Conservation (phyloP, 2,888 invertebrate species). For the Noctua fimbriata region DNA sequence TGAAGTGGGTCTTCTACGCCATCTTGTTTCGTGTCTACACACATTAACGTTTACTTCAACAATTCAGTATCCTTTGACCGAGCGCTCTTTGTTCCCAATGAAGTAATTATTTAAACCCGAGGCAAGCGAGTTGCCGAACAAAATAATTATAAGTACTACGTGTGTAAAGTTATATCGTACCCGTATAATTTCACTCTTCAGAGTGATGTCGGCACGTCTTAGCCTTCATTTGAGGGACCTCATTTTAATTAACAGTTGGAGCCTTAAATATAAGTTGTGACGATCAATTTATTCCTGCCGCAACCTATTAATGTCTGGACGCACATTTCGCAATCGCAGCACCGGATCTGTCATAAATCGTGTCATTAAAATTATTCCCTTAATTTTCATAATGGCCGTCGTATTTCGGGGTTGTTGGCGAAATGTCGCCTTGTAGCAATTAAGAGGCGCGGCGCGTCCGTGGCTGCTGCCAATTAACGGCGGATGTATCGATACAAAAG, state of each 20-base stretch:
- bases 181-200: constrained; percentile 35
- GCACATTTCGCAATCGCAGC: constrained; percentile 47
- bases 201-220: constrained; percentile 21
- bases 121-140: constrained; percentile 33
- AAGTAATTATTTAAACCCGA: constrained; percentile 58
- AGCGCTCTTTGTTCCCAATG: constrained; percentile 59
- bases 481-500: constrained; percentile 65
- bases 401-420: constrained; percentile 42
- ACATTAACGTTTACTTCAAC: constrained; percentile 45
- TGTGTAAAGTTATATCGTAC: constrained; percentile 41
- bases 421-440: constrained; percentile 63
- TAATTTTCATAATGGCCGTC: constrained; percentile 51
- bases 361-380: constrained; percentile 55
- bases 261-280: constrained; percentile 36
- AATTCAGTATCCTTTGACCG: constrained; percentile 56
- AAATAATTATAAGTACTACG: constrained; percentile 52
- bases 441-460: constrained; percentile 36
- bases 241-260: constrained; percentile 57
- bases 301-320: constrained; percentile 33
- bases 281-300: constrained; percentile 46
- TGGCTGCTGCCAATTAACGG: constrained; percentile 61
- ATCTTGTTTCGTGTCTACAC: constrained; percentile 12
- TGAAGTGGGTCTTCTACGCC: constrained; percentile 7
- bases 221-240: constrained; percentile 24
- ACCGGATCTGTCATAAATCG: constrained; percentile 54